phyloP scores from a whole-genome alignment of 2,113 vertebrate species.

The Hydropotes inermis region DNA sequence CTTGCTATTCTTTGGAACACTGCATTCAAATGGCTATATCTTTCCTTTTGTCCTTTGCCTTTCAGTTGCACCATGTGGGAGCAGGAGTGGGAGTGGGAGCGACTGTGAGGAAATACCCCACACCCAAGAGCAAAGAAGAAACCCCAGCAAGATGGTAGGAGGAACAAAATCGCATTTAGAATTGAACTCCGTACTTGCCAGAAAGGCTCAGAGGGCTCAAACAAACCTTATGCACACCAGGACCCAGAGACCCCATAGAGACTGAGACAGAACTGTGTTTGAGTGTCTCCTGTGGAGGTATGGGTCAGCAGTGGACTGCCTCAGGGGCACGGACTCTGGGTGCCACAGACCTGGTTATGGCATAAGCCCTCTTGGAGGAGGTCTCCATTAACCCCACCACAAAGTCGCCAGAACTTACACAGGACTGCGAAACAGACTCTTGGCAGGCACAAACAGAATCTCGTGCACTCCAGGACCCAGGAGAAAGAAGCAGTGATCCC shows the following conservation, averaged over 20 bases:
- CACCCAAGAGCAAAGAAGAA: too few species aligned
- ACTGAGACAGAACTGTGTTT: neutral
- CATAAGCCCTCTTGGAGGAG: neutral
- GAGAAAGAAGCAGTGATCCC: too few species aligned
- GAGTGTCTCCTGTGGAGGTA: neutral
- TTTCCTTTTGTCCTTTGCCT: too few species aligned
- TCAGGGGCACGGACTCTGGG: neutral
- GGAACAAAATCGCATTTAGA: neutral
- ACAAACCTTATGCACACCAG: neutral
- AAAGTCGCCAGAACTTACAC: neutral
- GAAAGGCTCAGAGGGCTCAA: neutral
- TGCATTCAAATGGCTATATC: too few species aligned
- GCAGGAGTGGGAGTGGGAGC: too few species aligned
- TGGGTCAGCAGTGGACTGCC: neutral
- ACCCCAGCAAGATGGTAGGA: neutral
- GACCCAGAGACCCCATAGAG: too few species aligned
- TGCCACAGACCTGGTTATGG: neutral
- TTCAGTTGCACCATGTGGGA: too few species aligned
- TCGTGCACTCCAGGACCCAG: too few species aligned
- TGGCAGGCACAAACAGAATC: too few species aligned
- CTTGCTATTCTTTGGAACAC: too few species aligned
- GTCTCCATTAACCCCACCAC: neutral
- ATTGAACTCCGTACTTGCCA: accelerated
- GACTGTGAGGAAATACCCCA: too few species aligned
- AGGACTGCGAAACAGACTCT: too few species aligned